Evolutionary conservation across 2,888 invertebrate species (phyloP), one percentile per base, ranked within the genome.

Genomic region (Chironomus riparius): DNA sequence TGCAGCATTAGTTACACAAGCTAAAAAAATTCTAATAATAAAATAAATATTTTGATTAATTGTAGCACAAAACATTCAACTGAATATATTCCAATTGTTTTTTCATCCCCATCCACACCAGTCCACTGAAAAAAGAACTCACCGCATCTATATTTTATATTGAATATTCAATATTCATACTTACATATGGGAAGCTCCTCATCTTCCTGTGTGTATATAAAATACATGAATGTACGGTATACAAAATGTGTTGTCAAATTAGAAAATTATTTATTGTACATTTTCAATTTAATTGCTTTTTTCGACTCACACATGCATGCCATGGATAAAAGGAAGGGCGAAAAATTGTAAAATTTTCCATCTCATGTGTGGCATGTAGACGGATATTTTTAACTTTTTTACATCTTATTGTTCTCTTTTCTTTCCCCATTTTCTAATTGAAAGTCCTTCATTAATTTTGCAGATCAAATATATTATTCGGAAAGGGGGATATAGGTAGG

Each of bases 211-310:
- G 13, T 12, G 13, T 50, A 4, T 15, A 50, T 50, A 7, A 18
- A 38, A 38, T 10, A 38, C 38, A 38, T 38, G 38, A 38, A 38
- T 38, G 38, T 38, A 38, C 38, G 38, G 10, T 38, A 56, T 56
- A 15, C 56, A 56, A 15, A 56, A 56, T 56, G 15, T 56, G n/a
- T 15, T 74, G 74, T 74, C 74, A 74, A 74, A 74, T 74, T 74
- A 74, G 65, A 74, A 74, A 56, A 74, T 74, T 74, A 74, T 74
- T 74, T 74, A 74, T 74, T 74, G 74, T 74, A 61, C 18, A 18
- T 65, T 74, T 74, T 74, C 68, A 65, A 74, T 74, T 74, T 74
- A 74, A 74, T 74, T 74, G 74, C 68, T 74, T 74, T 74, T 24
- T 38, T 38, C 7, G 18, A 56, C 56, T 15, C 56, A 56, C 48